Percentiles rank a stretch among this genome's conserved stretches.
These are phyloP conservation scores for Siniperca undulata DNA, from an alignment of 2,797 vertebrate species.

Conservation along the genomic window DNA sequence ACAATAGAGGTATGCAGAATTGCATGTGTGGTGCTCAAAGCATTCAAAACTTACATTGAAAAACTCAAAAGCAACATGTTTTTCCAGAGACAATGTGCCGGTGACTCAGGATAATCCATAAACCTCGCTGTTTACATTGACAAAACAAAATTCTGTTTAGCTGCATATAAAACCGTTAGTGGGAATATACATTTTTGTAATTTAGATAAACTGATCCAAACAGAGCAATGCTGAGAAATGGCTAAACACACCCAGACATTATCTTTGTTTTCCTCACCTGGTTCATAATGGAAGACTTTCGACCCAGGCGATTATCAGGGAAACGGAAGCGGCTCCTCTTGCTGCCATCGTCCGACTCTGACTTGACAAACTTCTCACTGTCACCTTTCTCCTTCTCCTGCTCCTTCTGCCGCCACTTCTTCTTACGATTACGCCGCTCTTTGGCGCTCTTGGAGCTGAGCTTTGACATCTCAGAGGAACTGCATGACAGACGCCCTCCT, in stretches of 20 bases:
- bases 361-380: slow-evolving; percentile 98
- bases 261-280: slow-evolving; percentile 86
- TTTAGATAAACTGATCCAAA: not conserved
- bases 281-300: slow-evolving; percentile 99
- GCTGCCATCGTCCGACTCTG: slow-evolving; percentile 96
- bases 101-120: not conserved
- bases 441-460: slow-evolving; percentile 99
- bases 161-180: not conserved
- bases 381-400: slow-evolving; percentile 97
- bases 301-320: slow-evolving; percentile 94
- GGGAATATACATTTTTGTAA: not conserved
- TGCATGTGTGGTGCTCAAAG: not conserved
- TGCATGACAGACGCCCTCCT: slow-evolving; percentile 92
- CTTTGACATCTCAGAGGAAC: slow-evolving; percentile 97
- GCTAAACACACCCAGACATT: not conserved
- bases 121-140: not conserved
- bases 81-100: not conserved
- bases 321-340: slow-evolving; percentile 93
- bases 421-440: slow-evolving; percentile 95
- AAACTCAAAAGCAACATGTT: not conserved
- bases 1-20: not conserved
- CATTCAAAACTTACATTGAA: not conserved
- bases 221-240: not conserved
- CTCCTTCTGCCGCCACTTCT: slow-evolving; percentile 95
- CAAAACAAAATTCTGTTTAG: not conserved